Conservation (phyloP, 2,797 vertebrate species). For the Parambassis ranga region DNA sequence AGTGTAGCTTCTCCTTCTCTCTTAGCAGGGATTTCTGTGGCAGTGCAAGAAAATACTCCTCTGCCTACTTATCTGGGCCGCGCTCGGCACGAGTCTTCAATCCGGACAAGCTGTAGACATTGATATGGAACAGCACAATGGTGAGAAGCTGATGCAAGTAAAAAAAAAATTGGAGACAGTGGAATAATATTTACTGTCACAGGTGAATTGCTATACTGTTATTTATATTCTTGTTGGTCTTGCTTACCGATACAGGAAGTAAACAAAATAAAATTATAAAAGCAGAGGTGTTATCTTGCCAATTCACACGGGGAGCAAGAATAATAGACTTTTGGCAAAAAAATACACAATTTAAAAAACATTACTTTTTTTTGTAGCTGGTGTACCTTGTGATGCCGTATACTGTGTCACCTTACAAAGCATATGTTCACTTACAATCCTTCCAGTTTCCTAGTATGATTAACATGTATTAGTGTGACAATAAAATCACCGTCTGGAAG, state of each 20-base stretch:
- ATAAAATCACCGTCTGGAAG: no score
- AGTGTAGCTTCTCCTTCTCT: conserved; percentile 64
- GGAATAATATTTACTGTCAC: background rate
- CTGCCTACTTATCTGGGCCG: conserved; percentile 23
- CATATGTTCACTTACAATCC: no score
- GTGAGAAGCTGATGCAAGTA: conserved; percentile 20
- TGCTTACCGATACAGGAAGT: background rate
- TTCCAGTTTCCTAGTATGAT: no score
- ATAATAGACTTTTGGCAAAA: background rate
- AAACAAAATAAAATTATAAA: background rate
- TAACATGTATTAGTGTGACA: no score
- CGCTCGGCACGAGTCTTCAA: conserved; percentile 24
- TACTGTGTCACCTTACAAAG: no score
- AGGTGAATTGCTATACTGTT: background rate
- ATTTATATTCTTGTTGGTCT: conserved; percentile 1
- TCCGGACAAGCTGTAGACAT: conserved; percentile 35
- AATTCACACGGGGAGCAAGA: background rate
- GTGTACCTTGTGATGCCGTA: no score
- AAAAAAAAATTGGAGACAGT: no score
- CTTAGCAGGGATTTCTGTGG: conserved; percentile 43
- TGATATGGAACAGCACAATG: conserved; percentile 13
- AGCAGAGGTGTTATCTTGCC: background rate
- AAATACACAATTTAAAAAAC: background rate
- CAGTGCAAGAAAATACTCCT: conserved; percentile 42
- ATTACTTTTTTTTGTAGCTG: no score